phyloP scores from a whole-genome alignment of 2,113 vertebrate species.

The Nicator chloris region DNA sequence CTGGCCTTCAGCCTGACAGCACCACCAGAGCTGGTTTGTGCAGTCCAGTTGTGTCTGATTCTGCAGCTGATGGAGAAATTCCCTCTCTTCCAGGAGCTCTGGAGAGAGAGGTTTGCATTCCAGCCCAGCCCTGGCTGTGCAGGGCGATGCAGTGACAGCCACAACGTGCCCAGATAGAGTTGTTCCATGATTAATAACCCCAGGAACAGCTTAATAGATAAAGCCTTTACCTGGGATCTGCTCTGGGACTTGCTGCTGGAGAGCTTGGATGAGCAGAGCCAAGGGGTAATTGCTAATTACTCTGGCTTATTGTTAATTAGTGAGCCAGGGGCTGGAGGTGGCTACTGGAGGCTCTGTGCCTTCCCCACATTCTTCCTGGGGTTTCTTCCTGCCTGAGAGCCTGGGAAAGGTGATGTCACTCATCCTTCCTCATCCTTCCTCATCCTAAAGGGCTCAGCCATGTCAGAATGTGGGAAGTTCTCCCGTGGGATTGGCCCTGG shows the following conservation, averaged over 20 bases:
- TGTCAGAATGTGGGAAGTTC: neutral
- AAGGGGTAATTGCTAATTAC: neutral
- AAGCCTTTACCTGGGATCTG: neutral
- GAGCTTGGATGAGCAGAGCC: neutral
- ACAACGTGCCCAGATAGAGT: neutral
- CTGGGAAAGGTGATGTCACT: neutral
- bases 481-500: neutral
- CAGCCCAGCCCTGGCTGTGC: accelerated
- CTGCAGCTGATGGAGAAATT: neutral
- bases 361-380: neutral
- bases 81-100: neutral
- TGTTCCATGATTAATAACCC: neutral
- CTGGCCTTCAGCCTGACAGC: neutral
- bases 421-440: neutral
- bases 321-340: neutral
- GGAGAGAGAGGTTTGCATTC: neutral
- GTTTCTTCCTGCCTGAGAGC: neutral
- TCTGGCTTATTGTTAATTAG: neutral
- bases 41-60: neutral
- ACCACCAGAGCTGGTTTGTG: neutral
- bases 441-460: neutral
- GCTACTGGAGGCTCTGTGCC: neutral
- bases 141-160: neutral
- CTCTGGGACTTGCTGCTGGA: neutral
- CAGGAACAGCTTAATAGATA: neutral